phyloP scores from a whole-genome alignment of 1,140 invertebrate species.

The Colletes latitarsis region DNA sequence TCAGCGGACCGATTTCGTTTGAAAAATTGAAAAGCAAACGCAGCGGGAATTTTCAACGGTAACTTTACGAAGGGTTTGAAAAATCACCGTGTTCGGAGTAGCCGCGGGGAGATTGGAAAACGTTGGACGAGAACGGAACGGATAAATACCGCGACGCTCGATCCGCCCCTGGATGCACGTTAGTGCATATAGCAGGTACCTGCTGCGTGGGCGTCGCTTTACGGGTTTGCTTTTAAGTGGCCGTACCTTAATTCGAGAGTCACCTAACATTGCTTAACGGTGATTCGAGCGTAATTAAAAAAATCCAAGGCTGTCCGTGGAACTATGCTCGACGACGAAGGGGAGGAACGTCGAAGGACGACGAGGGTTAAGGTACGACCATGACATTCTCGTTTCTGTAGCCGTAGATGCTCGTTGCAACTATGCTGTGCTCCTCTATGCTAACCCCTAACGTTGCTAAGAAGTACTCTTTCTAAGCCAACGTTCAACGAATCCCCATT shows the following conservation, averaged over 20 bases:
- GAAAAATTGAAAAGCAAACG: no score
- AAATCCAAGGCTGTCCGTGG: slow-evolving; percentile 59
- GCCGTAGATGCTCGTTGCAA: slow-evolving; percentile 51
- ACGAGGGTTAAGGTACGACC: slow-evolving; percentile 64
- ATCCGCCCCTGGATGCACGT: slow-evolving; percentile 54
- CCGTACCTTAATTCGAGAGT: slow-evolving; percentile 54
- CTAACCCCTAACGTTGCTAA: slow-evolving; percentile 20
- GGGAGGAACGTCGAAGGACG: slow-evolving; percentile 58
- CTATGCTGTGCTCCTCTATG: slow-evolving; percentile 40
- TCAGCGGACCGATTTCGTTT: no score
- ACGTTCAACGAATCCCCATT: no score
- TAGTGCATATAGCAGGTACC: slow-evolving; percentile 55
- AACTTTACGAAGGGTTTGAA: no score
- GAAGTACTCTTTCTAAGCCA: not conserved
- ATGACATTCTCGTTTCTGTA: slow-evolving; percentile 61
- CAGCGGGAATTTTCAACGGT: no score
- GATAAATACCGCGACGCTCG: not conserved
- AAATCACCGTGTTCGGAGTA: no score
- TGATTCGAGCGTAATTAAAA: slow-evolving; percentile 70
- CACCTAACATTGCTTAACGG: slow-evolving; percentile 61
- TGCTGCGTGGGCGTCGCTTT: slow-evolving; percentile 69
- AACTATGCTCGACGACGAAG: slow-evolving; percentile 33
- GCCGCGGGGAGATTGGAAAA: no score
- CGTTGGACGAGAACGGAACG: no score
- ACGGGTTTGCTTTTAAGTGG: slow-evolving; percentile 69